Evolutionary conservation across 2,113 vertebrate genomes (phyloP).

Genomic region (Guaruba guarouba): DNA sequence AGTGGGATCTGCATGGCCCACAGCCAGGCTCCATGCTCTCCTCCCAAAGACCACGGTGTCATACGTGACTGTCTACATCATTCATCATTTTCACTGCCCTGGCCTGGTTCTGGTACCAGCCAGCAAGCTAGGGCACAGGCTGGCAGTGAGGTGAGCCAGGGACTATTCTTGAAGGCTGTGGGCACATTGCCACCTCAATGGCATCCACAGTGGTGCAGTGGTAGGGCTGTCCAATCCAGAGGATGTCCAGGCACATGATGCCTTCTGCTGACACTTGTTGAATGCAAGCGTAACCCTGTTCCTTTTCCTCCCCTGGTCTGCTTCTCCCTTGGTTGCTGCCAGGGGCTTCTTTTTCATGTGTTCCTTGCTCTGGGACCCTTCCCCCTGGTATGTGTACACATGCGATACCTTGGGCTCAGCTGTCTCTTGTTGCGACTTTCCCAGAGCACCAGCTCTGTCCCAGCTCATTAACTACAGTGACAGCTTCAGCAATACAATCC

Average conservation of each 20-base stretch:
- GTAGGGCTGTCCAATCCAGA: neutral
- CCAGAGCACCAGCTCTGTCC: neutral
- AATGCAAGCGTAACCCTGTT: neutral
- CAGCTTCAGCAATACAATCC: conserved; percentile 29
- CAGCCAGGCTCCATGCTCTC: neutral
- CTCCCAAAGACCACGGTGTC: neutral
- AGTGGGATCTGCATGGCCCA: neutral
- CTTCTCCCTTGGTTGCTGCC: neutral
- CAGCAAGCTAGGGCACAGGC: neutral
- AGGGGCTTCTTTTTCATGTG: neutral
- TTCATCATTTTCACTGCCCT: neutral
- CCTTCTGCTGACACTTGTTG: neutral
- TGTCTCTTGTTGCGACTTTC: neutral
- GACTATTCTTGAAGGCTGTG: neutral
- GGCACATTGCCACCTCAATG: fast-evolving
- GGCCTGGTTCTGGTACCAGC: neutral
- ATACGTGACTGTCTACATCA: fast-evolving
- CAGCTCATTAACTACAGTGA: conserved; percentile 44
- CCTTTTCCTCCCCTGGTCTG: neutral
- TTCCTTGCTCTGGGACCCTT: neutral
- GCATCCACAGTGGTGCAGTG: neutral
- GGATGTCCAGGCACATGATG: neutral
- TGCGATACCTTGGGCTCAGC: fast-evolving
- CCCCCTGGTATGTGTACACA: neutral
- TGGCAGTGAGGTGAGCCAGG: neutral